Evolutionary conservation across 2,888 invertebrate species (phyloP), one percentile per base, ranked within the genome.

Genomic region (Amiota mariae): DNA sequence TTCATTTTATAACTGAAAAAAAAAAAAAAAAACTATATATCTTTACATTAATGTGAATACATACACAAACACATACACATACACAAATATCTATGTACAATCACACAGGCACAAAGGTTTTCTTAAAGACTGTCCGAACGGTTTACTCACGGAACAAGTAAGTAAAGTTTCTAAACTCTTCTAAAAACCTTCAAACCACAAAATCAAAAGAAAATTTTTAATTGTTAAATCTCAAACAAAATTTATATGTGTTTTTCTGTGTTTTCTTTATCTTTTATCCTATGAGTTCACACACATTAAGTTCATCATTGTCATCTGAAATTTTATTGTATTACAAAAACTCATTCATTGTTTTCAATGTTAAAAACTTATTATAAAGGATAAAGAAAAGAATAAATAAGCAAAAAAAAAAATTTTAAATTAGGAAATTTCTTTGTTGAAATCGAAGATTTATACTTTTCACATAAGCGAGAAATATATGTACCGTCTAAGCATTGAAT

Each of bases 71-170:
- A 63, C 12, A 36, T 13, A 63, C 63, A 63, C 12, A 54, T n/a
- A 51, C 11, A 51, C 4, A 59, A 12, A 59, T 18, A 59, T 59
- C 15, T 20, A 48, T 15, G 1, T 11, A 18, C 48, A 18, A 48
- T 59, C 76, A 72, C 91, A 70, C 91, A 96, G 97, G 97, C 97
- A 97, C 92, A 98, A 98, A 93, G 98, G 97, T 88, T 98, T 98
- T 90, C 93, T 97, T 82, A 97, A 98, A 92, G 98, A 98, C 91
- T 98, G 98, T 91, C 98, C 98, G 74, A 97, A 97, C 90, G 97
- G 97, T 82, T 93, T 97, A 87, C 94, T 98, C 75, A 98, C 97
- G 75, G 97, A 98, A 91, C 97, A 97, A 94, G 97, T 97, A 91
- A 88, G 87, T 88, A 81, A 15, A 67, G 13, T 48, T 13, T 51